Evolutionary conservation across 37 sponge, comb jelly and placozoan species (phyloP), one percentile per base, ranked within the genome.

Genomic region (Oopsacas minuta): DNA sequence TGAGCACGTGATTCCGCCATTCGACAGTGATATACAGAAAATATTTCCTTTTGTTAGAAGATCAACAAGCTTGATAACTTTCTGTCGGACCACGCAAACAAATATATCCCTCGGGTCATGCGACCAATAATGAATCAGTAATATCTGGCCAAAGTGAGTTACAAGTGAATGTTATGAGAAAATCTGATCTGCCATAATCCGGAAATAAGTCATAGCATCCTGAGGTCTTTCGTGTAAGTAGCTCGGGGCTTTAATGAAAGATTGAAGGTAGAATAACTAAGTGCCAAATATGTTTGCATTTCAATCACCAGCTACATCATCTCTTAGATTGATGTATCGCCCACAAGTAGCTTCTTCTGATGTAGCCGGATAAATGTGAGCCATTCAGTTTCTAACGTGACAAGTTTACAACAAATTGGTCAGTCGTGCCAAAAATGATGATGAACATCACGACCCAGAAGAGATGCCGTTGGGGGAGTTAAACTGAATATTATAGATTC

Each of bases 71-170:
- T 83, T 35, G 39, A 39, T 75, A 36, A 82, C 36, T 39, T 91
- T 90, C 17, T 89, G 82, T 20, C 75, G 25, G 81, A 89, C 86
- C 0, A 89, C 89, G 0, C 84, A 46, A 0, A 87, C 91, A 1
- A 89, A 52, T 20, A 89, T 86, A 38, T 91, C 89, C 38, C 84
- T 87, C 34, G 87, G 7, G 83, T 91, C 88, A 28, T 88, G 82
- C 23, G 1, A 82, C 83, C 35, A 85, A 39, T 37, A 91, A 82
- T 30, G 86, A 83, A 23, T 37, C 39, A 15, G 38, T 52, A n/a
- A 91, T 91, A 52, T 91, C 89, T 36, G 82, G 85, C 86, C 89
- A 90, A 30, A 81, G 82, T 28, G 91, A 83, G 52, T 86, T 91
- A 52, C 89, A 85, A 10, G 91, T 91, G 25, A 84, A 52, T 0